Evolutionary conservation across 2,113 vertebrate species (phyloP), one percentile per base, ranked within the genome.

Genomic region (Tenebrosternarchus preto): DNA sequence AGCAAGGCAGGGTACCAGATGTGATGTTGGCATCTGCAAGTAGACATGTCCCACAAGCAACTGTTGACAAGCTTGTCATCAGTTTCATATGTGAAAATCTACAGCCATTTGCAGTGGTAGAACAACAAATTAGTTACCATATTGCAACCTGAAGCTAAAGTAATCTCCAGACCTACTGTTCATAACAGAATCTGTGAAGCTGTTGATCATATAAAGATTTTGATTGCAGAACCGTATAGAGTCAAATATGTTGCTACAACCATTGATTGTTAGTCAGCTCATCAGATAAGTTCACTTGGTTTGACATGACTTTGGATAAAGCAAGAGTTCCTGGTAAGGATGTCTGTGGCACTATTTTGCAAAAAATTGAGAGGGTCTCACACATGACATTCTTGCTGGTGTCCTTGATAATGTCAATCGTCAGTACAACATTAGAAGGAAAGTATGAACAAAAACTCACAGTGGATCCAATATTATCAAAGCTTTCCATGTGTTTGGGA

Each of bases 41-140:
- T 72, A 82, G 11, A 80, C 57, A 7, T 77, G 82, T 82, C 43
- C 29, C 84, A 76, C 82, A 82, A 31, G 68, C 29, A 24, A 85
- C 50, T 29, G 59, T 82, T 20, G 77, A 87, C 69, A 77, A 78
- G 56, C 57, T 86, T n/a, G 59, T 82, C 24, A 82, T 87, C 12
- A 80, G 53, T 20, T 77, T 83, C 16, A 83, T 87, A 82, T 87
- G 81, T 81, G 81, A 85, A 60, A 72, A 72, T 79, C 63, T 80
- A 64, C 76, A 74, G 29, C 67, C 81, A 64, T 80, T 84, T 68
- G 53, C 76, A 80, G 20, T 82, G 76, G 75, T 81, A 31, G 59
- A 83, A 78, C 71, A 85, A 75, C 75, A 22, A 83, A 24, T 33
- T 80, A 24, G 17, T 76, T 64, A 0, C 20, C 12, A 60, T 71